phyloP scores from a whole-genome alignment of 2,888 invertebrate species.

The Lomographa bimaculata region DNA sequence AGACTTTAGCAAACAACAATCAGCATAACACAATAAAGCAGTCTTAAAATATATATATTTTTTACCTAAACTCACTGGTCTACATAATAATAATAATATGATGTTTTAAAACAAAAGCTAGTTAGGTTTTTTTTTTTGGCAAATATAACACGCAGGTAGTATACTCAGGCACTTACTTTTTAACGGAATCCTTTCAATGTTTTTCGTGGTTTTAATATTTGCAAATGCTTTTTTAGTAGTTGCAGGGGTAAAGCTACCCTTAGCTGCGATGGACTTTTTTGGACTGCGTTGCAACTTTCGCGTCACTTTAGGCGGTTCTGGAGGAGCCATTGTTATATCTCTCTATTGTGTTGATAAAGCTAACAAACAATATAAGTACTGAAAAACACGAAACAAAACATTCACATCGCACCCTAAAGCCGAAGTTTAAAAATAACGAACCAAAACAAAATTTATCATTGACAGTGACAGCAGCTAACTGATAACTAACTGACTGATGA shows the following conservation, averaged over 20 bases:
- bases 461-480: no score
- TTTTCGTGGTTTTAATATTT: slow-evolving; percentile 46
- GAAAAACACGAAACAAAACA: not conserved
- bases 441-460: no score
- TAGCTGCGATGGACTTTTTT: slow-evolving; percentile 42
- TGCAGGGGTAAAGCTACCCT: slow-evolving; percentile 51
- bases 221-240: slow-evolving; percentile 50
- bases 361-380: not conserved
- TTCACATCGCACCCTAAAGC: no score
- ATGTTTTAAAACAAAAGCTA: no score
- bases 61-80: no score
- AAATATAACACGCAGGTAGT: not conserved
- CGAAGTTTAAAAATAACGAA: no score
- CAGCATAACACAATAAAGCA: no score
- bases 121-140: no score
- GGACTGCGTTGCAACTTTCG: slow-evolving; percentile 54
- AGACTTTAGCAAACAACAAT: no score
- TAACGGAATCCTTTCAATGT: slow-evolving; percentile 44
- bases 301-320: slow-evolving; percentile 54
- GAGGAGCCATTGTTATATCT: slow-evolving; percentile 56
- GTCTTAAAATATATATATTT: no score
- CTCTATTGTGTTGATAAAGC: slow-evolving; percentile 1
- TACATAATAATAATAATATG: no score
- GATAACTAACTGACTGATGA: no score
- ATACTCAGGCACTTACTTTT: slow-evolving; percentile 44